Evolutionary conservation across 2,113 vertebrate species (phyloP).

Genomic region (Potamarius usumacintae): DNA sequence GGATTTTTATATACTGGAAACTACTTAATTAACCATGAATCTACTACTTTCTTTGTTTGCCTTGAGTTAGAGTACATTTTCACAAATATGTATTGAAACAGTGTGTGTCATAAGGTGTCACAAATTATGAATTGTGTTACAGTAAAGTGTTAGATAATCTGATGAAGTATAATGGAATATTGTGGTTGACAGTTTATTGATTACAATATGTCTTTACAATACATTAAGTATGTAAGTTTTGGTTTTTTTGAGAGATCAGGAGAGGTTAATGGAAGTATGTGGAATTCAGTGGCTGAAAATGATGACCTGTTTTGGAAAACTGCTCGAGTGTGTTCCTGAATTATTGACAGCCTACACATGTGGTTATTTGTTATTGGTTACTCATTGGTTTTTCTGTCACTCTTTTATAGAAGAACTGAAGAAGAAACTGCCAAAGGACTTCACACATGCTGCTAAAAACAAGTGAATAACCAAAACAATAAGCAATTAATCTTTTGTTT

Average conservation of each 20-base stretch:
- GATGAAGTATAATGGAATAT: neutral
- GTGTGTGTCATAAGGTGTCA: neutral
- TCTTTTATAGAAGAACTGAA: constrained; percentile 2
- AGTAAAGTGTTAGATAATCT: neutral
- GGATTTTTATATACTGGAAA: neutral
- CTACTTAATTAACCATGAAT: neutral
- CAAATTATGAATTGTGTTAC: neutral
- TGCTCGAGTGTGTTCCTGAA: neutral
- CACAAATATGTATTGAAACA: neutral
- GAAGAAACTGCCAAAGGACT: neutral
- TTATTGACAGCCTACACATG: neutral
- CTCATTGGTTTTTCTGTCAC: constrained; percentile 1
- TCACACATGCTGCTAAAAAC: neutral
- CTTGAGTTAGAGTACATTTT: neutral
- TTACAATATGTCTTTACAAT: neutral
- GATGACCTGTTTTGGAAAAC: neutral
- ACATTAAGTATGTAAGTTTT: no score
- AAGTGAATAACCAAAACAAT: neutral
- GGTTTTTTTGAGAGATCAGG: neutral
- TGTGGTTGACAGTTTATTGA: neutral
- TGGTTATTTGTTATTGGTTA: neutral
- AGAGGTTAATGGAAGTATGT: neutral
- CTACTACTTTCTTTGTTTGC: neutral
- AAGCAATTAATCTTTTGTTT: neutral
- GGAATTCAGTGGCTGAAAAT: neutral